A percentile compares a stretch with the other conserved stretches of the same genome.
These are phyloP conservation scores for Macrosteles quadrilineatus DNA, from an alignment of 1,140 invertebrate genomes.

Conservation along the genomic window DNA sequence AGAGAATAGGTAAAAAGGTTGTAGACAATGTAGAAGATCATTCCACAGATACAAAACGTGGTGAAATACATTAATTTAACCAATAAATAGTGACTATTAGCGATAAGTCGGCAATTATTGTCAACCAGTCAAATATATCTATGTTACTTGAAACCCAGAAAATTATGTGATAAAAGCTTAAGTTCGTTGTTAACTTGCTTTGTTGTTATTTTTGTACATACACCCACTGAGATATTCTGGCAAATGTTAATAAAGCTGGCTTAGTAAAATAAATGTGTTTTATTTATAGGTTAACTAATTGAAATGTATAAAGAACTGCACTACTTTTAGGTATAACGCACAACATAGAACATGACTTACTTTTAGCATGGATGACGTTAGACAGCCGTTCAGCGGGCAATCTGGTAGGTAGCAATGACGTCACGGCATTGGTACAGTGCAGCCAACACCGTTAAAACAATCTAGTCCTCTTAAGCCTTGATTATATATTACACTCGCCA, in stretches of 20 bases:
- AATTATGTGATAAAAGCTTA: background rate
- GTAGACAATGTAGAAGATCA: conserved; percentile 20
- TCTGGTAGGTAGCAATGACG: no score
- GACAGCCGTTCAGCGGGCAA: no score
- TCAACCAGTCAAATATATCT: background rate
- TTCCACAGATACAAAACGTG: conserved; percentile 25
- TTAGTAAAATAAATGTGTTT: background rate
- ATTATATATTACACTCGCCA: no score
- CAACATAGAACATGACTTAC: no score
- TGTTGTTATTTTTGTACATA: background rate
- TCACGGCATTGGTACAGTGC: no score
- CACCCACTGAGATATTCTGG: no score
- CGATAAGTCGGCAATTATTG: background rate
- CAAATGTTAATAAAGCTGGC: conserved; percentile 4
- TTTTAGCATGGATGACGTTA: no score
- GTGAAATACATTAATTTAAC: background rate
- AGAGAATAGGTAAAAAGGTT: conserved; percentile 30
- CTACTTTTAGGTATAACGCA: no score
- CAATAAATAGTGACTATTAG: background rate
- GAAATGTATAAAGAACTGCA: no score
- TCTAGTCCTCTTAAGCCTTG: no score
- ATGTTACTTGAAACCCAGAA: background rate
- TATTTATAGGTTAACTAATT: no score
- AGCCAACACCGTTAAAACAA: no score
- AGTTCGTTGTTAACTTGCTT: background rate